phyloP scores from a whole-genome alignment of 2,797 vertebrate species.

The Decapterus maruadsi region DNA sequence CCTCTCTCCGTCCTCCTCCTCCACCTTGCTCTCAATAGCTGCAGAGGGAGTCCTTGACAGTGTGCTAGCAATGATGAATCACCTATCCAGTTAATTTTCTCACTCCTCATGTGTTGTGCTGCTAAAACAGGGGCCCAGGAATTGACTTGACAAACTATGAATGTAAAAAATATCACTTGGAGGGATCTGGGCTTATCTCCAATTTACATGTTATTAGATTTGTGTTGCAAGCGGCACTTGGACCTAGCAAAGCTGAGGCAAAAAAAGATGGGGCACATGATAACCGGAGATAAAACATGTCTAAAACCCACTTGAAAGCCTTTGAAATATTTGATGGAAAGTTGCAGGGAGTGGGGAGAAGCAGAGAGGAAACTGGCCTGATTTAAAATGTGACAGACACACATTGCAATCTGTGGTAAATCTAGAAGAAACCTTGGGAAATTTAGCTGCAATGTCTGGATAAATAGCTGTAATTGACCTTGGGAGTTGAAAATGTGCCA shows the following conservation, averaged over 20 bases:
- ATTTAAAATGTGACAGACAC: constrained; percentile 87
- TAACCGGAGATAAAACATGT: constrained; percentile 85
- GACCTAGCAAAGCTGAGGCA: constrained; percentile 68
- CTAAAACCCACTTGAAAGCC: constrained; percentile 82
- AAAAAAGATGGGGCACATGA: constrained; percentile 80
- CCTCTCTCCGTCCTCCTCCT: constrained; percentile 65
- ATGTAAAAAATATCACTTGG: constrained; percentile 87
- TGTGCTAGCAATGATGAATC: constrained; percentile 99
- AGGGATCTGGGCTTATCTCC: constrained; percentile 97
- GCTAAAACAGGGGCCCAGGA: constrained; percentile 98
- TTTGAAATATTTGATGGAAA: constrained; percentile 85
- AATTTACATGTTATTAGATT: constrained; percentile 91
- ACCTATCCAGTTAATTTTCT: constrained; percentile 99
- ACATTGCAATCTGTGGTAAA: constrained; percentile 83
- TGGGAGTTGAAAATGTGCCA: constrained; percentile 90
- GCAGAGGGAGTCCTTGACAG: constrained; percentile 99
- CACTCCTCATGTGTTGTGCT: constrained; percentile 99
- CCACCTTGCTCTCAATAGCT: constrained; percentile 89
- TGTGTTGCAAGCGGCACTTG: constrained; percentile 82
- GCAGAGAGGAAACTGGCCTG: constrained; percentile 78
- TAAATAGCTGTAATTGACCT: constrained; percentile 92
- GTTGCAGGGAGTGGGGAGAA: constrained; percentile 71
- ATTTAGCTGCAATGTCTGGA: constrained; percentile 88
- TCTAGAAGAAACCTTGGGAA: constrained; percentile 88
- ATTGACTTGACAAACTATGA: constrained; percentile 98